Conservation (phyloP, 2,888 invertebrate genomes). For the Heliconius sara region DNA sequence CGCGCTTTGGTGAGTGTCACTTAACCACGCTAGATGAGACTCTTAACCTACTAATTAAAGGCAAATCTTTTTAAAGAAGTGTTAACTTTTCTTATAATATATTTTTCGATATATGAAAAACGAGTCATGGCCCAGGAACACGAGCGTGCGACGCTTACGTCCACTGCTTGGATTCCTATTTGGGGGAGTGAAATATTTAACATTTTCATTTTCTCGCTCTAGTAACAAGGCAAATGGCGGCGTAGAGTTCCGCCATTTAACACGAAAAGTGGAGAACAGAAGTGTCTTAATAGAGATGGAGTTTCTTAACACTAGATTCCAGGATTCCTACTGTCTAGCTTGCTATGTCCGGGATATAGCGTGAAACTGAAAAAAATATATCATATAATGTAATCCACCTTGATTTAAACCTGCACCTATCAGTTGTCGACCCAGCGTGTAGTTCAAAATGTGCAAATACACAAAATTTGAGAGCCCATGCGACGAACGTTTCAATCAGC, state of each 20-base stretch:
- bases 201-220: not conserved
- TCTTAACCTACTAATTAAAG: constrained; percentile 23
- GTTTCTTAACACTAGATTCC: not conserved
- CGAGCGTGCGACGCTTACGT: too few species aligned
- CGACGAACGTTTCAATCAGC: constrained; percentile 22
- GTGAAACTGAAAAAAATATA: not conserved
- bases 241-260: not conserved
- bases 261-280: not conserved
- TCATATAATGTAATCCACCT: not conserved
- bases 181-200: not conserved
- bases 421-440: not conserved
- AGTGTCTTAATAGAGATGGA: not conserved
- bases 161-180: too few species aligned
- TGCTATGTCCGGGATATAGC: not conserved
- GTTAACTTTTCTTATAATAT: not conserved
- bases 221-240: not conserved
- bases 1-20: constrained; percentile 1
- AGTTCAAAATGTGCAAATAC: not conserved
- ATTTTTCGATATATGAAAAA: too few species aligned
- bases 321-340: not conserved
- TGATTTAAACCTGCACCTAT: not conserved
- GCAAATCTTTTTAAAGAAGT: not conserved
- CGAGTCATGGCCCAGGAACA: too few species aligned
- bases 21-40: constrained; percentile 9
- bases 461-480: not conserved